Conservation (phyloP, 2,113 vertebrate genomes). For the Vicugna pacos region DNA sequence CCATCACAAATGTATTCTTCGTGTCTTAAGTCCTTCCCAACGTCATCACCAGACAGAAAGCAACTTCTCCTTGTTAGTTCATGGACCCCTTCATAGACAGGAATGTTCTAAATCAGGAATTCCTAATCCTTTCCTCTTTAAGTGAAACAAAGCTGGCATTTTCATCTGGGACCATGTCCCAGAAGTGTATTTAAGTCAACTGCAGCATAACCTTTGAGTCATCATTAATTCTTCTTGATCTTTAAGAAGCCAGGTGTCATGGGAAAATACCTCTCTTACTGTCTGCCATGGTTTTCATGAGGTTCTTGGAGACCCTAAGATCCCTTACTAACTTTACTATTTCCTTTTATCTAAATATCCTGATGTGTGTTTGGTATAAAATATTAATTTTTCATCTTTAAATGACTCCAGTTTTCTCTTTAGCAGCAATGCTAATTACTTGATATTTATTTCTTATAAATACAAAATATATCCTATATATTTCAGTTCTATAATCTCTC, state of each 20-base stretch:
- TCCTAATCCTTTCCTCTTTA: neutral
- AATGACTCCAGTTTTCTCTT: neutral
- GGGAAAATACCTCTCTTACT: neutral
- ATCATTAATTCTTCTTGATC: slow-evolving; percentile 36
- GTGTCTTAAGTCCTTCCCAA: neutral
- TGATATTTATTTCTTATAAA: neutral
- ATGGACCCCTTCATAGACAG: neutral
- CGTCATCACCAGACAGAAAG: neutral
- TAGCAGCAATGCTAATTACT: neutral
- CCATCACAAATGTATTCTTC: neutral
- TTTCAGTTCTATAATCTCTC: neutral
- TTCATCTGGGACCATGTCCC: neutral
- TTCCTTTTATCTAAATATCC: neutral
- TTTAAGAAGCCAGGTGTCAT: neutral
- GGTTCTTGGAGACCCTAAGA: neutral
- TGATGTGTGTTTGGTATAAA: neutral
- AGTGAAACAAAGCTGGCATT: slow-evolving; percentile 32
- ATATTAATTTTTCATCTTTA: neutral
- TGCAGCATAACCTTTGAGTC: neutral
- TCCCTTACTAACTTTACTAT: neutral
- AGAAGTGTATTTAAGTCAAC: slow-evolving; percentile 30
- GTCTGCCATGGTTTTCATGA: neutral
- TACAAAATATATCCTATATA: neutral
- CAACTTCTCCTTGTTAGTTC: neutral
- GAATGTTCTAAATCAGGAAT: slow-evolving; percentile 23